These are phyloP conservation scores for Sinonovacula constricta DNA, from an alignment of 1,140 invertebrate species.

Conservation along the genomic window DNA sequence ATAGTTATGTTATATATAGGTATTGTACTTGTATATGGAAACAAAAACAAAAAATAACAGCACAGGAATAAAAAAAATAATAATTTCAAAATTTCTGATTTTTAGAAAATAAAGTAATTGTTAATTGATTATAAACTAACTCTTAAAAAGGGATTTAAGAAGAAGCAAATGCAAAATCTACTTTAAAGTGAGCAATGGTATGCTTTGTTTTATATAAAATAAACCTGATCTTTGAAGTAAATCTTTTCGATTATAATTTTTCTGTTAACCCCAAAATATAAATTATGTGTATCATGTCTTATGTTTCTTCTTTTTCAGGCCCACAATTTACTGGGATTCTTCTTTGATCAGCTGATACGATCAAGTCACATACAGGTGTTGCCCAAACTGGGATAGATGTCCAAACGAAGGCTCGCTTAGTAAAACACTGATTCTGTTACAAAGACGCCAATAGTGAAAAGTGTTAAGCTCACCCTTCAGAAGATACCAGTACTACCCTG, in stretches of 20 bases:
- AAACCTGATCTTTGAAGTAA: background rate
- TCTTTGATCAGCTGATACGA: constrained; percentile 33
- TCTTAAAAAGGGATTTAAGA: background rate
- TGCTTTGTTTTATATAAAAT: background rate
- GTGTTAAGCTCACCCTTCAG: no score
- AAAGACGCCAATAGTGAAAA: no score
- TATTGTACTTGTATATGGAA: no score
- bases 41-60: no score
- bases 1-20: no score
- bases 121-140: no score
- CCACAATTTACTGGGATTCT: constrained; percentile 30
- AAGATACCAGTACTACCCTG: no score
- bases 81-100: background rate
- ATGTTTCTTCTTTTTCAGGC: constrained; percentile 32
- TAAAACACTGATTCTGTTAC: no score
- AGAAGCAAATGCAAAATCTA: background rate
- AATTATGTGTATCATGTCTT: background rate
- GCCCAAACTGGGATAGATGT: no score
- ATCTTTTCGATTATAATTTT: background rate
- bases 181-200: no score
- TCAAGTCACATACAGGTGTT: constrained; percentile 29
- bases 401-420: no score
- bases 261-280: background rate
- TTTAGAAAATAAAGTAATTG: no score
- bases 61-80: background rate